Evolutionary conservation across 2,113 vertebrate species (phyloP).

Genomic region (Leuciscus idus): DNA sequence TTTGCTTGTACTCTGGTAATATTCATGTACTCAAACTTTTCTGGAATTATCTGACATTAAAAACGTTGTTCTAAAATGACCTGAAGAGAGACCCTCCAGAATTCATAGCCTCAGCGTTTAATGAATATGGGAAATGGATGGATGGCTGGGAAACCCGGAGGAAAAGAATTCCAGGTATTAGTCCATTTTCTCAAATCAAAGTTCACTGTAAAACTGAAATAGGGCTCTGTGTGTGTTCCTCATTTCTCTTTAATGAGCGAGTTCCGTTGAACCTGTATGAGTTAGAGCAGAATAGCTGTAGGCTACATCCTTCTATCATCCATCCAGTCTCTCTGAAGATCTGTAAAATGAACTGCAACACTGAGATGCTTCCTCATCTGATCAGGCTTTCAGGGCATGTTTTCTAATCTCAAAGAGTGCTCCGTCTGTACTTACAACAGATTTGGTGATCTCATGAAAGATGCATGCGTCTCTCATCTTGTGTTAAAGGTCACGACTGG

Average conservation of each 20-base stretch:
- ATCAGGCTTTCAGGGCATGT: conserved; percentile 23
- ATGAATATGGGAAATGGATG: conserved; percentile 81
- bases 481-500: conserved; percentile 74
- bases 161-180: conserved; percentile 76
- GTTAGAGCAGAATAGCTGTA: conserved; percentile 36
- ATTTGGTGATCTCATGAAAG: conserved; percentile 50
- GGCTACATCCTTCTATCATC: conserved; percentile 29
- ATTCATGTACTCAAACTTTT: background rate
- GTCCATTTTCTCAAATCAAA: background rate
- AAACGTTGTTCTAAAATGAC: conserved; percentile 1
- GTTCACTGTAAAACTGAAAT: background rate
- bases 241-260: conserved; percentile 22
- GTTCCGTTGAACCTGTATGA: conserved; percentile 1
- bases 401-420: conserved; percentile 34
- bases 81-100: conserved; percentile 69
- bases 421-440: conserved; percentile 15
- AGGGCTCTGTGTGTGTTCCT: background rate
- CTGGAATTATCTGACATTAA: background rate
- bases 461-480: conserved; percentile 28
- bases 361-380: conserved; percentile 19
- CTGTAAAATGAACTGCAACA: conserved; percentile 34
- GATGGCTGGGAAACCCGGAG: conserved; percentile 86
- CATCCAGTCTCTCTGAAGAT: conserved; percentile 31
- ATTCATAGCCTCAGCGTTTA: conserved; percentile 73
- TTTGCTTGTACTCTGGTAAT: background rate